Conservation (phyloP, 53 echinoderm and acorn worm species). For the Paracentrotus lividus region DNA sequence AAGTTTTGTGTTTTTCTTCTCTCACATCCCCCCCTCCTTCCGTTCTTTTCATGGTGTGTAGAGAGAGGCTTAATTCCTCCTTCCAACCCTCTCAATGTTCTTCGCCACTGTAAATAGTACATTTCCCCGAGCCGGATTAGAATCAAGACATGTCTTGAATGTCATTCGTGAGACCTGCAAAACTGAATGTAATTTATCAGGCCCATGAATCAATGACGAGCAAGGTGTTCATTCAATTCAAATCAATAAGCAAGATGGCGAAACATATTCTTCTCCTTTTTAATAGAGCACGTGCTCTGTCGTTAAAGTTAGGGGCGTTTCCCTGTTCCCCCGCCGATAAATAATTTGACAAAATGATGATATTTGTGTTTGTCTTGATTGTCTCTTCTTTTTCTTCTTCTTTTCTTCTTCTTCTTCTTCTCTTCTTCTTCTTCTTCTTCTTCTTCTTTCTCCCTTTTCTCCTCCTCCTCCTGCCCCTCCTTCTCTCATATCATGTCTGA, state of each 20-base stretch:
- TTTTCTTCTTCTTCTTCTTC: too few species aligned
- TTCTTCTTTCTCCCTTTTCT: background rate
- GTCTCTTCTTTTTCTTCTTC: too few species aligned
- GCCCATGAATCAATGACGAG: background rate
- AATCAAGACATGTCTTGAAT: background rate
- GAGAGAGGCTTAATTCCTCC: background rate
- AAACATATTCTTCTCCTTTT: too few species aligned
- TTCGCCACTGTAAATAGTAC: background rate
- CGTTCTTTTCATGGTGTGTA: background rate
- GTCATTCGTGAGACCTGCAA: background rate
- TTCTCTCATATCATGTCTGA: too few species aligned
- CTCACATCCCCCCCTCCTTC: background rate
- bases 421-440: too few species aligned
- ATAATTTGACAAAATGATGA: too few species aligned
- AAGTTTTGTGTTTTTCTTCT: too few species aligned
- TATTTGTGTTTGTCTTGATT: too few species aligned
- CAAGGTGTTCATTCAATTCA: background rate
- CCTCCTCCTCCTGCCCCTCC: background rate
- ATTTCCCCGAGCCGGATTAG: background rate
- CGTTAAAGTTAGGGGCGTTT: too few species aligned
- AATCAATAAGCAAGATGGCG: background rate
- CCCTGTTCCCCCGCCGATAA: too few species aligned
- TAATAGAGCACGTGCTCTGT: background rate
- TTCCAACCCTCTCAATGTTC: background rate
- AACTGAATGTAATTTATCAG: conserved; percentile 4